Conservation (phyloP, 2,797 vertebrate species). For the Perodicticus potto region DNA sequence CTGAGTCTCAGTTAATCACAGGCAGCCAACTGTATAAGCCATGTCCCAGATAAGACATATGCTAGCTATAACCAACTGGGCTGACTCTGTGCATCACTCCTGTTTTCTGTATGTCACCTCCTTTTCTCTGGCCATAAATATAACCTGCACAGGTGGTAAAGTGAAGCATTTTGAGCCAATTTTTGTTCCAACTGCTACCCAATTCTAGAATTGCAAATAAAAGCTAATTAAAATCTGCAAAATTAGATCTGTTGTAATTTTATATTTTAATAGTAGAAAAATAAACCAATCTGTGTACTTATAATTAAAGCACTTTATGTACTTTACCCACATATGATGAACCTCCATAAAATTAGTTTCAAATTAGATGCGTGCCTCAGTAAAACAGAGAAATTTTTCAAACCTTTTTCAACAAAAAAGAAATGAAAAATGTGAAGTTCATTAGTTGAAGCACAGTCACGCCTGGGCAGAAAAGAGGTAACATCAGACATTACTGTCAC, state of each 20-base stretch:
- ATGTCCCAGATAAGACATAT: background rate
- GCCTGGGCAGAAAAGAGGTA: background rate
- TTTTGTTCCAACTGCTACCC: background rate
- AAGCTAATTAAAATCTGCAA: background rate
- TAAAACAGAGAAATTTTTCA: background rate
- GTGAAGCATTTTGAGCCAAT: background rate
- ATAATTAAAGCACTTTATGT: background rate
- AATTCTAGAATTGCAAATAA: background rate
- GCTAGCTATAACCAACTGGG: background rate
- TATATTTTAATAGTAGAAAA: background rate
- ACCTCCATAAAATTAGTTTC: background rate
- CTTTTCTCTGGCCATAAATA: background rate
- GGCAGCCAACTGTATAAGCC: background rate
- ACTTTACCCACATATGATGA: background rate
- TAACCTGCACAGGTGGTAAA: background rate
- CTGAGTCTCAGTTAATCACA: background rate
- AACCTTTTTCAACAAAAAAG: background rate
- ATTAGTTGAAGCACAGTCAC: background rate
- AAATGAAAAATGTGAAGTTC: background rate
- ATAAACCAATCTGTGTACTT: background rate
- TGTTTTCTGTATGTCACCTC: background rate
- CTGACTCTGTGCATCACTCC: background rate
- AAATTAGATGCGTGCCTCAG: background rate
- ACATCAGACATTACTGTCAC: background rate
- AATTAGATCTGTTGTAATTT: background rate